Evolutionary conservation across 2,888 invertebrate species (phyloP).

Genomic region (Sesia bembeciformis): DNA sequence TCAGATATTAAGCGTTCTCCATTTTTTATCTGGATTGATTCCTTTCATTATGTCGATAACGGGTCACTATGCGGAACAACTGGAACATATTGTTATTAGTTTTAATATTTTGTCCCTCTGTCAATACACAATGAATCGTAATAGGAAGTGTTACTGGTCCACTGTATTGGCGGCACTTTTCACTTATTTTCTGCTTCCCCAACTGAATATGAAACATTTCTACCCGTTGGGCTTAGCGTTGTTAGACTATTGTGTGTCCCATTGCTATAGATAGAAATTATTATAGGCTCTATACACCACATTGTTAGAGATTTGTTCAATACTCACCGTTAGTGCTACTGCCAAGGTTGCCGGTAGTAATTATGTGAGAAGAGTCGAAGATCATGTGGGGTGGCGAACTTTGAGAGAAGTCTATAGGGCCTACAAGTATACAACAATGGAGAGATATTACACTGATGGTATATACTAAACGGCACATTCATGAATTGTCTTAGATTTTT

Average conservation of each 20-base stretch:
- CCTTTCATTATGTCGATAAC: constrained; percentile 42
- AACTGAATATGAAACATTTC: constrained; percentile 24
- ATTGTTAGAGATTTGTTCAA: too few relatives aligned
- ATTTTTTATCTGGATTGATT: constrained; percentile 46
- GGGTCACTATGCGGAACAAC: constrained; percentile 30
- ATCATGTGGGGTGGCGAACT: too few relatives aligned
- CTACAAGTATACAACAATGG: too few relatives aligned
- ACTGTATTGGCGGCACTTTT: constrained; percentile 40
- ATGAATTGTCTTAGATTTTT: too few relatives aligned
- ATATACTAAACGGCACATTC: too few relatives aligned
- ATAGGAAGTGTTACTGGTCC: constrained; percentile 45
- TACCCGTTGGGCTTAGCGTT: constrained; percentile 44
- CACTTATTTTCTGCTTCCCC: constrained; percentile 35
- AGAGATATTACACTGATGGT: too few relatives aligned
- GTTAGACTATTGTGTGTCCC: constrained; percentile 50
- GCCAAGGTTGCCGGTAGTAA: too few relatives aligned
- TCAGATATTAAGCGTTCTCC: constrained; percentile 23
- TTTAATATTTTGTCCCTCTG: constrained; percentile 43
- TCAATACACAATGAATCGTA: constrained; percentile 28
- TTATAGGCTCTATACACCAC: too few relatives aligned
- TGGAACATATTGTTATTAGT: constrained; percentile 41
- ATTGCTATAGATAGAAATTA: too few relatives aligned
- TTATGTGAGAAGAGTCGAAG: too few relatives aligned
- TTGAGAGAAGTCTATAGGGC: too few relatives aligned
- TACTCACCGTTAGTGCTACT: too few relatives aligned